Percentiles rank a stretch among this genome's conserved stretches.
Conservation (phyloP, 2,797 vertebrate genomes). For the Gouania willdenowi region DNA sequence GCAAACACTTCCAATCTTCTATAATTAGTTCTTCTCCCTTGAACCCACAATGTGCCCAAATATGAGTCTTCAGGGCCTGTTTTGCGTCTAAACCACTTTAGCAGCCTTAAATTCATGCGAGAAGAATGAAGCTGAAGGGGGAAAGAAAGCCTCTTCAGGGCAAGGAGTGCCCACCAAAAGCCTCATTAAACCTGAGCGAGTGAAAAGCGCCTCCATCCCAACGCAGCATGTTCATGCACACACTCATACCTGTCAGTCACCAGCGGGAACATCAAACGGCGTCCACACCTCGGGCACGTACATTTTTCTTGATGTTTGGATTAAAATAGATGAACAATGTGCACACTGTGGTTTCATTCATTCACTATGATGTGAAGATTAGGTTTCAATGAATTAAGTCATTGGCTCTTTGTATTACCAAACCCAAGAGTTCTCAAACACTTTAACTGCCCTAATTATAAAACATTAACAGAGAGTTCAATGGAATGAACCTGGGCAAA, state of each 20-base stretch:
- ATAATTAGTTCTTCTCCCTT: no score
- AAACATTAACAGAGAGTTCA: no score
- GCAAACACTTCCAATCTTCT: no score
- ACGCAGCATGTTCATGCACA: constrained; percentile 10
- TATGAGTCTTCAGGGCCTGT: constrained; percentile 42
- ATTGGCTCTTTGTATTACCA: no score
- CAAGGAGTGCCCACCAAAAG: constrained; percentile 37
- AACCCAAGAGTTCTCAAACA: no score
- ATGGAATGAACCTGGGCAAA: no score
- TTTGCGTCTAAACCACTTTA: constrained; percentile 34
- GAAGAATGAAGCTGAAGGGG: constrained; percentile 17
- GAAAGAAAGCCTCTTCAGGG: constrained; percentile 35
- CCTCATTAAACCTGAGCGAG: constrained; percentile 42
- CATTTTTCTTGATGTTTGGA: neutral
- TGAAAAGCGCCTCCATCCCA: constrained; percentile 10
- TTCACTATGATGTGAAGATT: no score
- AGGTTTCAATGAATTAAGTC: no score
- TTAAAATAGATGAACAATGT: no score
- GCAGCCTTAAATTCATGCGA: constrained; percentile 25
- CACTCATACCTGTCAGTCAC: constrained; percentile 21
- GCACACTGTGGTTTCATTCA: no score
- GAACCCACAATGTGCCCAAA: neutral
- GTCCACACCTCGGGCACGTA: constrained; percentile 19
- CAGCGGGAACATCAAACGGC: constrained; percentile 25
- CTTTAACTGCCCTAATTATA: no score